Percentiles rank a stretch among this genome's conserved stretches.
phyloP scores from a whole-genome alignment of 2,888 invertebrate genomes.

The Drosophila rellima region DNA sequence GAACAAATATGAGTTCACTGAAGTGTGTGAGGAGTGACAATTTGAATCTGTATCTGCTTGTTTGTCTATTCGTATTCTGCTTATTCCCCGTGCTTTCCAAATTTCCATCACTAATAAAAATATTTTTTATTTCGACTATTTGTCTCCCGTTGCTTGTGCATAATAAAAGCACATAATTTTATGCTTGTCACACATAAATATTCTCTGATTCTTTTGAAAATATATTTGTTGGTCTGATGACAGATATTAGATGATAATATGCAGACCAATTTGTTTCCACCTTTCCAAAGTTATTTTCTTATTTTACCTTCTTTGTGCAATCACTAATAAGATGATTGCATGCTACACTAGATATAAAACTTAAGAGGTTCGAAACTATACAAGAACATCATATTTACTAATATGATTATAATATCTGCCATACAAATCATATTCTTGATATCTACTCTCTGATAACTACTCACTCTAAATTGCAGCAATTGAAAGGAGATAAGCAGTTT shows the following conservation, averaged over 20 bases:
- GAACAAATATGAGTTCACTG: slow-evolving; percentile 27
- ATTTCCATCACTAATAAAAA: slow-evolving; percentile 12
- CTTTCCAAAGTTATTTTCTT: not conserved
- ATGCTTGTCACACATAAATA: slow-evolving; percentile 13
- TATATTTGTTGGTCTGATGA: not conserved
- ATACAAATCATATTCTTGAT: too few species aligned
- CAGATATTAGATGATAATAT: not conserved
- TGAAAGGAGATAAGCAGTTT: not conserved
- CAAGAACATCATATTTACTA: not conserved
- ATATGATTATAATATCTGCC: not conserved
- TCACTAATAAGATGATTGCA: too few species aligned
- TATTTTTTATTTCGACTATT: not conserved
- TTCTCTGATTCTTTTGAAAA: not conserved
- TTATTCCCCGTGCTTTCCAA: not conserved
- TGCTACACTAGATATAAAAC: too few species aligned
- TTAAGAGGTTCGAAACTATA: not conserved
- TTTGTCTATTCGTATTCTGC: slow-evolving; percentile 11
- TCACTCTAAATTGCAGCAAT: not conserved
- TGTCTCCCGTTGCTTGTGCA: slow-evolving; percentile 6
- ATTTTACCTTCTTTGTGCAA: too few species aligned
- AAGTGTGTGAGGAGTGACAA: slow-evolving; percentile 23
- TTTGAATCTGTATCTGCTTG: slow-evolving; percentile 23
- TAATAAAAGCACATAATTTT: slow-evolving; percentile 16
- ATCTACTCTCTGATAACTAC: not conserved
- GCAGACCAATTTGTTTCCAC: slow-evolving; percentile 1